These are phyloP conservation scores for Heterochromis multidens DNA, from an alignment of 2,113 vertebrate genomes.

Conservation along the genomic window DNA sequence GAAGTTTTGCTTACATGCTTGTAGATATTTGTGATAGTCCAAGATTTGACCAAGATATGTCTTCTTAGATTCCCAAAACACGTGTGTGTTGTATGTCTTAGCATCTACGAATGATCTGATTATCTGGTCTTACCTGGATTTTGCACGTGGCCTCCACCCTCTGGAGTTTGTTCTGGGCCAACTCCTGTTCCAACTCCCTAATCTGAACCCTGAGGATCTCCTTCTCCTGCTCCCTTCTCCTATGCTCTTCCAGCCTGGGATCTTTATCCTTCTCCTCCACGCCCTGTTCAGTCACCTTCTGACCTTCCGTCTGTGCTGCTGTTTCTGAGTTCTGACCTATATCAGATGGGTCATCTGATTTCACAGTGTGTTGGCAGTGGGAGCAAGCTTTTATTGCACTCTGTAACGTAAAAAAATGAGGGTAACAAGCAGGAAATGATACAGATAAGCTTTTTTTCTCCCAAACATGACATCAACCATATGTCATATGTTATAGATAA, in stretches of 20 bases:
- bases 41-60: background rate
- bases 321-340: background rate
- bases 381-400: conserved; percentile 82
- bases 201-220: conserved; percentile 83
- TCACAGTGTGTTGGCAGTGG: conserved; percentile 79
- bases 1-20: background rate
- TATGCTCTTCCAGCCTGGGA: background rate
- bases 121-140: conserved; percentile 83
- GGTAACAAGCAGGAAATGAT: background rate
- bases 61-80: background rate
- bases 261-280: background rate
- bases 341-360: conserved; percentile 67
- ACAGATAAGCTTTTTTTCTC: background rate
- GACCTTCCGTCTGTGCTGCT: background rate
- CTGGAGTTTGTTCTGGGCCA: conserved; percentile 91
- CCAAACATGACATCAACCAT: background rate
- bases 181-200: conserved; percentile 85
- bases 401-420: conserved; percentile 58
- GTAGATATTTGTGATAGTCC: background rate
- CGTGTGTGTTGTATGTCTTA: no score
- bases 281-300: background rate
- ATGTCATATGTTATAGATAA: background rate
- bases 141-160: conserved; percentile 93
- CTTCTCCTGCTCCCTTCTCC: conserved; percentile 73
- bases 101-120: background rate